Evolutionary conservation across 2,797 vertebrate genomes (phyloP).

Genomic region (Onychomys torridus): DNA sequence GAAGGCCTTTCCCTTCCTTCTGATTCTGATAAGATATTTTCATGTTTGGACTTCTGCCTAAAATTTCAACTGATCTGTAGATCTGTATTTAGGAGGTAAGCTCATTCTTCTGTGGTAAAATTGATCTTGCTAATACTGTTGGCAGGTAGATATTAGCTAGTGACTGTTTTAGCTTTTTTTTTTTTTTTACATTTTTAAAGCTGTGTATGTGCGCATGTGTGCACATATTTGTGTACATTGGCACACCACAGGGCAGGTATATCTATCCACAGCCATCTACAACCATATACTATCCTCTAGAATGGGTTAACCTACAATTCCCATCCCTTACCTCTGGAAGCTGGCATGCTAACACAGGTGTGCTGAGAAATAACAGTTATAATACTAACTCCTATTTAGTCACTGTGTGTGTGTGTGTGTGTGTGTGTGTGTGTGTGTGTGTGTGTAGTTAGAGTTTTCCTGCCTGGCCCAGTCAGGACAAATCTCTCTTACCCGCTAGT

Average conservation of each 20-base stretch:
- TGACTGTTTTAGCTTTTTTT: not conserved
- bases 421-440: not conserved
- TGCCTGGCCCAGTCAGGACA: too few relatives aligned
- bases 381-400: not conserved
- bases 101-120: not conserved
- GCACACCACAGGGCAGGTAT: not conserved
- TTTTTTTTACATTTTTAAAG: not conserved
- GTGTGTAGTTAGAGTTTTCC: too few relatives aligned
- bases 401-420: not conserved
- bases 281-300: not conserved
- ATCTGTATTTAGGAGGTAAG: not conserved
- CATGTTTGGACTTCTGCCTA: not conserved
- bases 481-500: too few relatives aligned
- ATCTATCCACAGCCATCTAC: not conserved
- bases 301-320: not conserved
- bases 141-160: not conserved
- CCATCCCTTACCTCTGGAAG: not conserved
- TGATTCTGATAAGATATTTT: not conserved
- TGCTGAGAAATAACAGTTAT: not conserved
- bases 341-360: not conserved
- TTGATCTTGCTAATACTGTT: not conserved
- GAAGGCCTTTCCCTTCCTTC: not conserved
- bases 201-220: too few relatives aligned
- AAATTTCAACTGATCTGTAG: not conserved
- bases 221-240: not conserved